Percentiles rank a stretch among this genome's conserved stretches.
Conservation (phyloP, 2,888 invertebrate species). For the Metacarcinus magister region DNA sequence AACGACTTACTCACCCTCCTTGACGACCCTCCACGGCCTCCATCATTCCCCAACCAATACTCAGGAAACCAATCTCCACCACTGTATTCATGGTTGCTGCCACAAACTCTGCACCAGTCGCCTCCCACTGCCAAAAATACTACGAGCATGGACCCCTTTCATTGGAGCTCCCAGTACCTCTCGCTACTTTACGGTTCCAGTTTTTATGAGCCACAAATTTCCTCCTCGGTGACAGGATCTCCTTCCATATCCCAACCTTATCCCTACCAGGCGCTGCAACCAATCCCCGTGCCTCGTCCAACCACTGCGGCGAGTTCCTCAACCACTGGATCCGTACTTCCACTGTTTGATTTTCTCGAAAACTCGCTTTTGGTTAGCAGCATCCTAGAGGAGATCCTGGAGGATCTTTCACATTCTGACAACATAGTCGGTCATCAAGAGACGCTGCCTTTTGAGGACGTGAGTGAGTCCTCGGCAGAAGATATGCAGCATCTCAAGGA, state of each 20-base stretch:
- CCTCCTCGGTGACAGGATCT: not conserved
- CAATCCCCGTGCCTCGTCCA: not conserved
- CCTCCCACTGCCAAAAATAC: not conserved
- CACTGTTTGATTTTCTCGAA: not conserved
- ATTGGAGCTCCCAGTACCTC: not conserved
- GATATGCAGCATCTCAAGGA: not conserved
- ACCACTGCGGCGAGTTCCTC: not conserved
- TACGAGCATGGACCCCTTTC: not conserved
- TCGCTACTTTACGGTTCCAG: not conserved
- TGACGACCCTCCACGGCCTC: not conserved
- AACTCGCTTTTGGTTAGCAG: not conserved
- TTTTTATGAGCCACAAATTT: not conserved
- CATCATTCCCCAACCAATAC: not conserved
- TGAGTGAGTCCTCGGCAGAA: not conserved
- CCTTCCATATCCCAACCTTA: not conserved
- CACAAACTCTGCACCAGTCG: not conserved
- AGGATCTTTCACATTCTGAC: not conserved
- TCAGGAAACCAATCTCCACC: not conserved
- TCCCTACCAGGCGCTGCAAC: not conserved
- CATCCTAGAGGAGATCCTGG: not conserved
- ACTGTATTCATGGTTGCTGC: not conserved
- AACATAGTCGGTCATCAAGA: not conserved
- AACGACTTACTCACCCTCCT: not conserved
- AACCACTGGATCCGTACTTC: not conserved
- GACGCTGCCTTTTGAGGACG: not conserved